Conservation (phyloP, 2,888 invertebrate genomes). For the Pachycephus smyrnensis region DNA sequence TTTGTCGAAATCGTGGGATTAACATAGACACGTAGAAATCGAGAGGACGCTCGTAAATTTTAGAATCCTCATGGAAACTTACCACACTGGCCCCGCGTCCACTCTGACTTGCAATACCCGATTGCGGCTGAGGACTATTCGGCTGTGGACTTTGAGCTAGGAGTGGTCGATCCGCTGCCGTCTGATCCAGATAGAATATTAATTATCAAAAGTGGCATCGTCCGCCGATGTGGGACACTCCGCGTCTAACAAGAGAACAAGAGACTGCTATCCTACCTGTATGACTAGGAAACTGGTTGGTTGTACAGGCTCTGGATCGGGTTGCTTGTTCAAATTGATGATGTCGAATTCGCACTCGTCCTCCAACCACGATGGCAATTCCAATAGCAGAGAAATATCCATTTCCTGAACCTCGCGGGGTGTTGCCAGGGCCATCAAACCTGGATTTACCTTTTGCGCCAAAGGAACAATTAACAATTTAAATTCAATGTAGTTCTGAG, state of each 20-base stretch:
- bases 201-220: background rate
- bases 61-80: constrained; percentile 63
- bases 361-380: constrained; percentile 93
- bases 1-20: background rate
- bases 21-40: background rate
- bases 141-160: constrained; percentile 71
- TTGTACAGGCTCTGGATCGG: constrained; percentile 79
- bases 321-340: constrained; percentile 77
- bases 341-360: constrained; percentile 98
- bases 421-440: constrained; percentile 91
- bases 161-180: constrained; percentile 71
- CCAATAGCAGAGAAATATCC: constrained; percentile 92
- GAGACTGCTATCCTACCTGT: constrained; percentile 71
- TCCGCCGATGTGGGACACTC: background rate
- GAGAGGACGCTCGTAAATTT: background rate
- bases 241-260: background rate
- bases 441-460: constrained; percentile 77
- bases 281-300: constrained; percentile 92
- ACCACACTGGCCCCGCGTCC: constrained; percentile 91
- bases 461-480: too few relatives aligned
- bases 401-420: constrained; percentile 97
- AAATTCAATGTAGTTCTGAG: too few relatives aligned
- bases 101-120: constrained; percentile 82
- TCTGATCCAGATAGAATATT: constrained; percentile 44
- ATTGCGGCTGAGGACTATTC: constrained; percentile 76